Evolutionary conservation across 2,113 vertebrate species (phyloP), one percentile per base, ranked within the genome.

Genomic region (Hyperopisus bebe): DNA sequence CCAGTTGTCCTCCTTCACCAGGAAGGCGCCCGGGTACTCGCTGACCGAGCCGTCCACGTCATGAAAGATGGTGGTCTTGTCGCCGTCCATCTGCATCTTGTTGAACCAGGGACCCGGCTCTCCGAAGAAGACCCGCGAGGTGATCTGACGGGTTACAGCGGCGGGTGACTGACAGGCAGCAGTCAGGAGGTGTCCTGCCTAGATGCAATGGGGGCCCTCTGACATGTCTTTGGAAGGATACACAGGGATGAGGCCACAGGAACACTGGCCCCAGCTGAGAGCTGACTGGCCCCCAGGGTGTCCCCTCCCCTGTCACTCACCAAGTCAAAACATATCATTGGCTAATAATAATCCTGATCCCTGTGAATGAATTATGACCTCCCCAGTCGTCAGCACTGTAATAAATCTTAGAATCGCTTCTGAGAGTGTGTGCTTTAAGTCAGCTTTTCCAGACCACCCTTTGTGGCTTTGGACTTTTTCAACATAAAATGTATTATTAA

Each of bases 1-100:
- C 98, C 98, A 99, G 94, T 99, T 99, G 93, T 99, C 98, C 1
- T 98, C 96, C 92, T 98, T 99, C 19, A 98, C 97, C 88, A 99
- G 95, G 91, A 97, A 99, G 35, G 97, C 97, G 7, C 98, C 98
- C 0, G 98, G 98, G 90, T 98, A 99, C 91, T 98, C 97, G 0
- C 98, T 99, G 92, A 99, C 97, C 0, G 98, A 98, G 55, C 98
- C 98, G 0, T 99, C 98, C 0, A 97, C 93, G 0, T 99, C 98
- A 0, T 99, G 97, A 91, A 99, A 98, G 93, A 99, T 95, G 0
- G 98, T 98, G 0, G 98, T 99, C 94, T 99, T 99, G 90, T 99
- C 98, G 5, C 98, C 98, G 0, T 99, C 98, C 97, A 99, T 97
- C 92, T 98, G 94, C 96, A 99, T 96, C 66, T 96, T 94, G 87